A percentile compares a stretch with the other conserved stretches of the same genome.
Conservation (phyloP, 35 echinoderm and acorn worm species). For the Apostichopus parvimensis region DNA sequence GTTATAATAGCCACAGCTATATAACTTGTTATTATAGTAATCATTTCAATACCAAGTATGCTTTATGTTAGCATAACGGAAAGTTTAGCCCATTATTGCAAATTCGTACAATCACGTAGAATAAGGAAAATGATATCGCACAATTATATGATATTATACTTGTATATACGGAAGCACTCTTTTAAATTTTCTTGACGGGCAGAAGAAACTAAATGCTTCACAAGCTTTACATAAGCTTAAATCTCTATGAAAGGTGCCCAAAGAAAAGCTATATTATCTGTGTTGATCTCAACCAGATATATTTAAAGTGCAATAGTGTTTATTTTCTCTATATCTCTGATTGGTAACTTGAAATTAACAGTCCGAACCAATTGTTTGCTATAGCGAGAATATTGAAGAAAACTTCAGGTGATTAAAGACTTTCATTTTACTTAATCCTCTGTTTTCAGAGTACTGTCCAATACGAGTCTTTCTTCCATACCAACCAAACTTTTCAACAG, state of each 20-base stretch:
- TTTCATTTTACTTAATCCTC: neutral
- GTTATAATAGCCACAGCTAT: too few species aligned
- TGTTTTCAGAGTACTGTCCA: neutral
- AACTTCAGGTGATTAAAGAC: neutral
- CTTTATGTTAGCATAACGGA: neutral
- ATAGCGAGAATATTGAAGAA: neutral
- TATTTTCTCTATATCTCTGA: too few species aligned
- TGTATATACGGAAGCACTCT: too few species aligned
- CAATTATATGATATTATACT: too few species aligned
- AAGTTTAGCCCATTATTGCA: neutral
- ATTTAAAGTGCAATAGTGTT: too few species aligned
- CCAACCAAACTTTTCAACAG: neutral
- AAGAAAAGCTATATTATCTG: neutral
- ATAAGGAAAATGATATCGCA: too few species aligned
- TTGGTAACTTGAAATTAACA: too few species aligned
- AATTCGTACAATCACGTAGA: neutral
- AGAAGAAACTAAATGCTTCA: too few species aligned
- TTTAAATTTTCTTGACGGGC: too few species aligned
- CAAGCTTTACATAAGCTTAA: too few species aligned
- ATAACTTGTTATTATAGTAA: too few species aligned
- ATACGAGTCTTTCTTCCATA: neutral
- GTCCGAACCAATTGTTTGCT: neutral
- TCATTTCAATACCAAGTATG: neutral
- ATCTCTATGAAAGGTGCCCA: too few species aligned
- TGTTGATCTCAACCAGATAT: neutral